Evolutionary conservation across 2,113 vertebrate genomes (phyloP).

Genomic region (Alethe castanea): DNA sequence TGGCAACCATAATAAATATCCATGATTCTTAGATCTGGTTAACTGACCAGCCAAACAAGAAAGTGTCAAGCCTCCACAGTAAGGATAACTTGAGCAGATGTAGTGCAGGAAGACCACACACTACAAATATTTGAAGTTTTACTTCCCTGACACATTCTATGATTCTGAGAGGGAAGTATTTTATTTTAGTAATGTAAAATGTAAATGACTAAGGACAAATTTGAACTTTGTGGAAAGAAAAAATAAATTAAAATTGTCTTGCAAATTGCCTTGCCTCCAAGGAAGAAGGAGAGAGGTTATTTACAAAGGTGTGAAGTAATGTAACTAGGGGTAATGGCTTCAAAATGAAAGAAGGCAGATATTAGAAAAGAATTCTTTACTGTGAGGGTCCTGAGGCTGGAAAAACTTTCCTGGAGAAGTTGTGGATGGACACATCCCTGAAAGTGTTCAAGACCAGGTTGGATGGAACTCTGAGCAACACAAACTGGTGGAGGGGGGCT

Average conservation of each 20-base stretch:
- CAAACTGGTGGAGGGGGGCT: fast-evolving
- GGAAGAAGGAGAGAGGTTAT: background rate
- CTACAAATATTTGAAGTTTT: background rate
- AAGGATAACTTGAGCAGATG: background rate
- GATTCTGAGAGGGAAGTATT: background rate
- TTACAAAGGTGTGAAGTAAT: fast-evolving
- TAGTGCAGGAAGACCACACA: background rate
- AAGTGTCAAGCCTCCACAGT: background rate
- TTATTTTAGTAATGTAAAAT: background rate
- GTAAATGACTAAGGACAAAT: background rate
- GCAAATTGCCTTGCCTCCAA: background rate
- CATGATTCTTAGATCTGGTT: slow-evolving; percentile 19
- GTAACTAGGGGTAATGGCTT: background rate
- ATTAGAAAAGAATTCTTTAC: background rate
- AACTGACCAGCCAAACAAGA: slow-evolving; percentile 7
- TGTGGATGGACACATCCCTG: background rate
- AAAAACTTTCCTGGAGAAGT: background rate
- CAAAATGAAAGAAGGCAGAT: background rate
- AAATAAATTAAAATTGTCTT: background rate
- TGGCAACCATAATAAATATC: slow-evolving; percentile 40
- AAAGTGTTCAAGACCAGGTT: background rate
- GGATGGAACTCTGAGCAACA: background rate
- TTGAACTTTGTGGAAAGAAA: background rate
- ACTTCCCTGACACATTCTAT: background rate
- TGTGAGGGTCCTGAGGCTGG: background rate